These are phyloP conservation scores for Loris lydekkerianus DNA, from an alignment of 2,797 vertebrate genomes.

Conservation along the genomic window DNA sequence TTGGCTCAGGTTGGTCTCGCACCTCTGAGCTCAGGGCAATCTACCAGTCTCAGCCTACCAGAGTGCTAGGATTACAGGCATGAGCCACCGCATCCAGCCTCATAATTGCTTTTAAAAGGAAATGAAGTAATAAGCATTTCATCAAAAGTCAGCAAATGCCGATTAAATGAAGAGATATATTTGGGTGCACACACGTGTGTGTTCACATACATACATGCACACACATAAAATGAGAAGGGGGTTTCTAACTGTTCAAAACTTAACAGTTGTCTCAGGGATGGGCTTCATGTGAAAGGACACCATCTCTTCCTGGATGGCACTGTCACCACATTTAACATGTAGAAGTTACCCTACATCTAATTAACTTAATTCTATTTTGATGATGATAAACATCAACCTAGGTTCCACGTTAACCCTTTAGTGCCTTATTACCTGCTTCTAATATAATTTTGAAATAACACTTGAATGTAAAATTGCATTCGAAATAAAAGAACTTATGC, in stretches of 20 bases:
- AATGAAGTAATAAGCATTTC: constrained; percentile 30
- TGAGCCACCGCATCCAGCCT: not conserved
- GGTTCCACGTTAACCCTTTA: not conserved
- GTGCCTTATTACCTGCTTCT: constrained; percentile 2
- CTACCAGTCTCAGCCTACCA: too few species aligned
- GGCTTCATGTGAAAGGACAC: not conserved
- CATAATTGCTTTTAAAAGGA: constrained; percentile 33
- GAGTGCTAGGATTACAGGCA: too few species aligned
- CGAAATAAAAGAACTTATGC: not conserved
- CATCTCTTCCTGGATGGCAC: not conserved
- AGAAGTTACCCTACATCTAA: not conserved
- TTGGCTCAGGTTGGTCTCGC: too few species aligned
- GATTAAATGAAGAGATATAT: not conserved
- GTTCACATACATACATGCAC: not conserved
- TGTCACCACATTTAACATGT: not conserved
- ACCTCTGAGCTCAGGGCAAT: too few species aligned
- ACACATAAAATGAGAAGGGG: not conserved
- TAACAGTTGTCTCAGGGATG: not conserved
- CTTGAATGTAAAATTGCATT: not conserved
- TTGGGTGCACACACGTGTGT: not conserved
- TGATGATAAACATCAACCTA: not conserved
- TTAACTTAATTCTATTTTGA: not conserved
- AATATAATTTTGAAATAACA: constrained; percentile 11
- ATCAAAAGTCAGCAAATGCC: not conserved
- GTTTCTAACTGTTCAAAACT: not conserved